A percentile compares a stretch with the other conserved stretches of the same genome.
These are phyloP conservation scores for Drosophila trichaetosa DNA, from an alignment of 2,888 invertebrate genomes.

Conservation along the genomic window DNA sequence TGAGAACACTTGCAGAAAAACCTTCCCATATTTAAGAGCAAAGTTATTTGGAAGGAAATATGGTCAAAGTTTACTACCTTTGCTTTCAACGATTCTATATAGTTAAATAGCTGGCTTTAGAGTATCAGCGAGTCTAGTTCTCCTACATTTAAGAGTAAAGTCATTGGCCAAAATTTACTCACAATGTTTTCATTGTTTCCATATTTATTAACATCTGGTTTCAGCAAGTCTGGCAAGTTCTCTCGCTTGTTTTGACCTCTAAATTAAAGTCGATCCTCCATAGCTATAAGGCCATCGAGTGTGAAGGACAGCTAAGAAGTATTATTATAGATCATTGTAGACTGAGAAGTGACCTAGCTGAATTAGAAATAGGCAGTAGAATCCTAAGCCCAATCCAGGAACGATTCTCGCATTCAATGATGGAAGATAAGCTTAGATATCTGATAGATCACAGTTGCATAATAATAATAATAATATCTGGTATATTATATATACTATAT, in stretches of 20 bases:
- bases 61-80: no score
- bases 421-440: neutral
- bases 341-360: neutral
- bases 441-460: neutral
- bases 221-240: neutral
- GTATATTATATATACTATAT: no score
- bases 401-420: neutral
- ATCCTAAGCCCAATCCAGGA: neutral
- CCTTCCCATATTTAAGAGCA: no score
- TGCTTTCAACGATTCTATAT: no score
- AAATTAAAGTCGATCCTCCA: neutral
- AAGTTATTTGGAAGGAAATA: no score
- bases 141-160: neutral
- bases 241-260: neutral
- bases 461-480: neutral
- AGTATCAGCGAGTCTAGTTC: no score
- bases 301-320: neutral
- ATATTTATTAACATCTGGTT: neutral
- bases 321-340: neutral
- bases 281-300: neutral
- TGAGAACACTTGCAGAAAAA: no score
- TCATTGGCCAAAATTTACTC: neutral
- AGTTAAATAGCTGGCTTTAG: fast-evolving
- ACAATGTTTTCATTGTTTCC: neutral
- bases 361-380: neutral